Evolutionary conservation across 2,888 invertebrate species (phyloP), one percentile per base, ranked within the genome.

Genomic region (Rhagonycha lutea): DNA sequence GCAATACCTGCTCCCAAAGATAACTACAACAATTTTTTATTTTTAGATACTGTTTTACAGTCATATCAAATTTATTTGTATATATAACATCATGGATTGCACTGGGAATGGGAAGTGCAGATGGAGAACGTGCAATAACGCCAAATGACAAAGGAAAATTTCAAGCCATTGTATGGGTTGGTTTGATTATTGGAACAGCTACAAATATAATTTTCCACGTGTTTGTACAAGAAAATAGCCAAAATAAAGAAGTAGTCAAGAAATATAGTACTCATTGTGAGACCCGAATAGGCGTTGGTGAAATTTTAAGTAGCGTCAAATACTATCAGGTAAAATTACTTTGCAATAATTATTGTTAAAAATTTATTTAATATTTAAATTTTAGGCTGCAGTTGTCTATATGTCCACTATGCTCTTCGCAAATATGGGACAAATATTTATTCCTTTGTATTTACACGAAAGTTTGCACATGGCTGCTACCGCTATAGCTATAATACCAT

Each of bases 321-420:
- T 82, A 87, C 14, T 88, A 88, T 78, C 85, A 87, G 79, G 87
- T 62, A 26, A 14, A 14, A 14, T 47, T 7, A n/a, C 7, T n/a
- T 47, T 47, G n/a, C 2, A 47, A 70, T 62, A 14, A 32, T 4
- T 24, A n/a, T 14, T 24, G 10, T 14, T 69, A 11, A 63, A 14
- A 14, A 68, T 18, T 72, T 69, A 26, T 86, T 70, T n/a, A 65
- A 8, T 14, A 7, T 24, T 4, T 2, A 8, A 24, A n/a, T 88
- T 91, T 80, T 86, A 95, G 93, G 92, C 96, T 28, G 96, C 94
- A 4, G 87, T 92, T 7, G 89, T 97, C 68, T 98, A 98, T 87
- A 96, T 96, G 96, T 91, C 93, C 65, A 95, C 96, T 10, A 90
- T 96, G 83, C 87, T 97, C 69, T 95, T 94, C 84, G 93, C 95